These are phyloP conservation scores for Neogobius melanostomus DNA, from an alignment of 2,113 vertebrate species.

Conservation along the genomic window DNA sequence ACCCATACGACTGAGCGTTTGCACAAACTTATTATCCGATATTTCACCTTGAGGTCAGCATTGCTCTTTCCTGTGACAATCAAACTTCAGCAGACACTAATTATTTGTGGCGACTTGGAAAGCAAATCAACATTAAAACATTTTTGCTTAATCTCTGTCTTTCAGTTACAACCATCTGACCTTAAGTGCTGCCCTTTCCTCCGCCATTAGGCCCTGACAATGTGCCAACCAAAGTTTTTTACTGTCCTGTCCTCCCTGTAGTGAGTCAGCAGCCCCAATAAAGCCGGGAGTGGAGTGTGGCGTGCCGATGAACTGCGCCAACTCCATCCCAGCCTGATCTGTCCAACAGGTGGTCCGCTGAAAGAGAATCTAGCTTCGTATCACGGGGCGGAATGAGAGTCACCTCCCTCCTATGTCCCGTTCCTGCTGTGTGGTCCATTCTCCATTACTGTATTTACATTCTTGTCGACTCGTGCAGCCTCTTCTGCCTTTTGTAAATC, in stretches of 20 bases:
- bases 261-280: slow-evolving; percentile 33
- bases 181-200: background rate
- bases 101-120: background rate
- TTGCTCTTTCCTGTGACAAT: background rate
- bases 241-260: slow-evolving; percentile 16
- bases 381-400: slow-evolving; percentile 39
- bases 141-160: background rate
- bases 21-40: too few relatives aligned
- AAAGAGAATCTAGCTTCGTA: slow-evolving; percentile 46
- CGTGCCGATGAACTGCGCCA: slow-evolving; percentile 37
- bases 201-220: background rate
- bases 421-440: slow-evolving; percentile 62
- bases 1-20: too few relatives aligned
- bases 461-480: slow-evolving; percentile 32
- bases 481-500: slow-evolving; percentile 50
- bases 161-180: background rate
- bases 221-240: slow-evolving; percentile 9
- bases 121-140: background rate
- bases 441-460: slow-evolving; percentile 63
- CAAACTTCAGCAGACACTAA: background rate
- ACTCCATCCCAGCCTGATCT: slow-evolving; percentile 32
- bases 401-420: slow-evolving; percentile 20
- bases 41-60: too few relatives aligned
- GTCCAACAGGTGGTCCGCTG: slow-evolving; percentile 61
- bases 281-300: slow-evolving; percentile 24